Conservation (phyloP, 1,140 invertebrate species). For the Portunus trituberculatus region DNA sequence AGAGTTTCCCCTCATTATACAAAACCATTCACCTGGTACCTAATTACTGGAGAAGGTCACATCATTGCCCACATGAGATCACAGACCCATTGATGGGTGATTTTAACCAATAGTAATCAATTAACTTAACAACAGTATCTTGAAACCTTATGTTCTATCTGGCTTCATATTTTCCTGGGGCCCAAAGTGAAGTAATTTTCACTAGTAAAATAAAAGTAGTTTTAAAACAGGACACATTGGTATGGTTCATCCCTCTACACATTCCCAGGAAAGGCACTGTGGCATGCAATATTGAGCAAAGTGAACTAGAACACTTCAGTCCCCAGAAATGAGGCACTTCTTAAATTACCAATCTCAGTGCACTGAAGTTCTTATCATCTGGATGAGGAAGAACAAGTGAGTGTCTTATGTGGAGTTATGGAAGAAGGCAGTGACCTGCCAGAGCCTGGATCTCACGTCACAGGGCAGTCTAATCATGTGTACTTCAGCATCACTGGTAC, state of each 20-base stretch:
- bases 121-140: background rate
- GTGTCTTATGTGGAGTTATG: no score
- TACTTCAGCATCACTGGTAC: no score
- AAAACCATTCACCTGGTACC: background rate
- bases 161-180: no score
- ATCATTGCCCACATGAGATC: background rate
- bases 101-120: slow-evolving; percentile 4
- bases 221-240: background rate
- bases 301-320: background rate
- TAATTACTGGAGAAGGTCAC: background rate
- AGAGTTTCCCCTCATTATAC: background rate
- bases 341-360: background rate
- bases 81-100: background rate
- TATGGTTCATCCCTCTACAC: background rate
- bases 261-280: background rate
- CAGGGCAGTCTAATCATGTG: no score
- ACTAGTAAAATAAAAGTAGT: no score
- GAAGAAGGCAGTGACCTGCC: no score
- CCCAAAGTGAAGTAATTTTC: background rate
- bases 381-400: background rate
- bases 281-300: background rate
- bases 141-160: background rate
- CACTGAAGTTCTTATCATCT: background rate
- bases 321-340: background rate
- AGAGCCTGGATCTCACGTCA: no score